Base-by-base conservation (phyloP, 2,113 vertebrate genomes). In the Miniopterus natalensis region DNA sequence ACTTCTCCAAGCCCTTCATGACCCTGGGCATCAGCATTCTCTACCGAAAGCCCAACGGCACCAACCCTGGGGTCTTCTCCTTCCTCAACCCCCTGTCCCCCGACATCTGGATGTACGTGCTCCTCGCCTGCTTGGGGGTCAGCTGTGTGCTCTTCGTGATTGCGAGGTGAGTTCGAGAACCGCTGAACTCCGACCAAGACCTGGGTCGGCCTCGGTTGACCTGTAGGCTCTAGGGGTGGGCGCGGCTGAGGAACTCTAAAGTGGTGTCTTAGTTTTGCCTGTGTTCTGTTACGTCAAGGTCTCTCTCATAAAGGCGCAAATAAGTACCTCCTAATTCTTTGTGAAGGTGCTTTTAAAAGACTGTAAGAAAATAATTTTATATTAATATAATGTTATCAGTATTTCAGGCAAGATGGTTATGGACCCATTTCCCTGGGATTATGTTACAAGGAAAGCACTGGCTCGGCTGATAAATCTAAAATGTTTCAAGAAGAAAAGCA, bases 1-100 rank as follows among this genome's bases (percentile, higher is more conserved):
- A 99, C 95, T 99, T 99, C 98, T 99, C 99, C 79, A 99, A 99
- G 96, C 99, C 99, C 53, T 99, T 99, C 98, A 99, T 99, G 99
- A 99, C 99, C 0, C 98, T 99, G 96, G 99, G 99, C 45, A 99
- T 99, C 98, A 99, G 99, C 87, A 99, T 99, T 93, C 98, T 99
- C 90, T 99, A 99, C 98, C 99, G 99, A 95, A 99, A 99, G 93
- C 99, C 99, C 84, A 99, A 99, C 45, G 99, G 99, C 95, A 99
- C 99, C 97, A 99, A 99, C 89, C 99, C 99, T 0, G 99, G 99
- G 0, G 99, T 99, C 17, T 99, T 99, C 98, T 99, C 99, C 92
- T 99, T 99, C 97, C 97, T 99, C 97, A 99, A 99, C 96, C 99
- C 99, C 0, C 98, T 99, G 51, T 99, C 99, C 59, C 99, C 99